phyloP scores from a whole-genome alignment of 2,797 vertebrate species.

The Avahi laniger region DNA sequence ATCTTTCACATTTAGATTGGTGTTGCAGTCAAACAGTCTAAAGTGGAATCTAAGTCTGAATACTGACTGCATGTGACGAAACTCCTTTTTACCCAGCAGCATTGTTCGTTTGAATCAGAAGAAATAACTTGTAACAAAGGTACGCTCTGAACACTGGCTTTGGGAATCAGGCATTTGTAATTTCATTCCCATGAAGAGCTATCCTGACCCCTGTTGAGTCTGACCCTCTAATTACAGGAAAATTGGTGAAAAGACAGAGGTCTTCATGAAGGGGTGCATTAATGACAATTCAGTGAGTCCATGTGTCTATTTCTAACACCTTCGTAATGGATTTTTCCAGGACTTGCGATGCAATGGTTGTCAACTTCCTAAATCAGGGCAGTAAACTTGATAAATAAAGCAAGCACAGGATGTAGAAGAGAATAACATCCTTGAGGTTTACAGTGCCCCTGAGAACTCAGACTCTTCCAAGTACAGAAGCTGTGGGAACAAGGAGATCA shows the following conservation, averaged over 20 bases:
- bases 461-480: background rate
- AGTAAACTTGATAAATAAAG: background rate
- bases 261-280: background rate
- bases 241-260: background rate
- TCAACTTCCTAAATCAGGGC: background rate
- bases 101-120: background rate
- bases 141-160: background rate
- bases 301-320: background rate
- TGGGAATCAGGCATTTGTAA: conserved; percentile 7
- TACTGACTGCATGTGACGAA: background rate
- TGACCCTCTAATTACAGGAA: background rate
- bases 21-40: background rate
- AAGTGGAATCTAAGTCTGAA: background rate
- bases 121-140: background rate
- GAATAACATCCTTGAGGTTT: background rate
- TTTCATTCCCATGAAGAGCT: background rate
- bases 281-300: background rate
- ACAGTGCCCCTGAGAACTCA: background rate
- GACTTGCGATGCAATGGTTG: background rate
- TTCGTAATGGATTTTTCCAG: background rate
- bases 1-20: background rate
- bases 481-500: background rate
- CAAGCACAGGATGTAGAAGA: background rate
- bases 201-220: background rate
- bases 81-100: background rate